Conservation (phyloP, 2,888 invertebrate species). For the Capitulum mitella region DNA sequence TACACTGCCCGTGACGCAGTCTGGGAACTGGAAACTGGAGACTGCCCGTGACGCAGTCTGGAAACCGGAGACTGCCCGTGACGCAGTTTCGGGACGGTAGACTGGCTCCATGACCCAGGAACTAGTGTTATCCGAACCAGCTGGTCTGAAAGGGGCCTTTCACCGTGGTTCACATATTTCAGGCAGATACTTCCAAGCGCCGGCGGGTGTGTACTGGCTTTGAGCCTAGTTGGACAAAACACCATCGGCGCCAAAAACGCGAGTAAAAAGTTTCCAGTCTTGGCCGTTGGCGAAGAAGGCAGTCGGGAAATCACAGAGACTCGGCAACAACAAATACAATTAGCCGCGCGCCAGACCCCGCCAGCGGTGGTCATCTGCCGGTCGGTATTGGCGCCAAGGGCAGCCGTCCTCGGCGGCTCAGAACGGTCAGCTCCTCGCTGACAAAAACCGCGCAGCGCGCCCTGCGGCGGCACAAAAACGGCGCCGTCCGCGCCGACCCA, state of each 20-base stretch:
- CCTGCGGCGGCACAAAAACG: slow-evolving; percentile 11
- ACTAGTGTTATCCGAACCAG: not conserved
- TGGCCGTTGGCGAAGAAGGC: not conserved
- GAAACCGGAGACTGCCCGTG: too few relatives aligned
- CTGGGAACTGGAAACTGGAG: too few relatives aligned
- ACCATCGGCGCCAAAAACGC: not conserved
- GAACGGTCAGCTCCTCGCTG: not conserved
- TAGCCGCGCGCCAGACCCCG: too few relatives aligned
- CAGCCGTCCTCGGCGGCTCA: not conserved
- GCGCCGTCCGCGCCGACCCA: not conserved
- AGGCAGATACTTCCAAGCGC: not conserved
- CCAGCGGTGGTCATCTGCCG: not conserved
- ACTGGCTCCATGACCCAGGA: too few relatives aligned
- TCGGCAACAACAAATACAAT: slow-evolving; percentile 11
- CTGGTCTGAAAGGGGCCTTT: not conserved
- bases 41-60: too few relatives aligned
- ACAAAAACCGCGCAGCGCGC: slow-evolving; percentile 10
- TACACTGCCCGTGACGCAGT: too few relatives aligned
- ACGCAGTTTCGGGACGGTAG: too few relatives aligned
- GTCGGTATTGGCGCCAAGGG: not conserved
- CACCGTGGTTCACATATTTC: not conserved
- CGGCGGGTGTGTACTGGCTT: not conserved
- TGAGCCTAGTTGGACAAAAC: not conserved
- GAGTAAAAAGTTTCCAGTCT: not conserved
- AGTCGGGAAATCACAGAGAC: not conserved